These are phyloP conservation scores for Leiothrix lutea DNA, from an alignment of 2,113 vertebrate genomes.

Conservation along the genomic window DNA sequence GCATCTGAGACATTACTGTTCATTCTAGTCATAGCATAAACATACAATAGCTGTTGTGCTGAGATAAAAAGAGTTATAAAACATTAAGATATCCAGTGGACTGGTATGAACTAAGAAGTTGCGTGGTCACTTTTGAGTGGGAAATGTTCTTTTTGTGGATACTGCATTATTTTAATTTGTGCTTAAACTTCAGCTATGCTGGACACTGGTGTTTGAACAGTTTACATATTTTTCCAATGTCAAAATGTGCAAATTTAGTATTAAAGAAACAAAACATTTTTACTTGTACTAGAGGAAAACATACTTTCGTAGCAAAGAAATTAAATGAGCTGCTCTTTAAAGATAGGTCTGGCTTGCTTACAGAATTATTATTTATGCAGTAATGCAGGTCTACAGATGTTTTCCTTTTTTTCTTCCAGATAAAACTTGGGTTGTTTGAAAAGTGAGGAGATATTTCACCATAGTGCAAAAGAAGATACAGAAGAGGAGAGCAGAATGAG, in stretches of 20 bases:
- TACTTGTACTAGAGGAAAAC: background rate
- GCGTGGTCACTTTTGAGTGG: background rate
- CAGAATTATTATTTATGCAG: background rate
- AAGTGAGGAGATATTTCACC: background rate
- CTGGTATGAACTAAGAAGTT: background rate
- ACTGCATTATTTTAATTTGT: background rate
- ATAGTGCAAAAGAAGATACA: conserved; percentile 41
- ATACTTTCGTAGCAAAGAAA: background rate
- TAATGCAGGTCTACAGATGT: background rate
- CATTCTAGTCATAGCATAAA: background rate
- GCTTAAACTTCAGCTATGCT: background rate
- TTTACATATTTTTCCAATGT: background rate
- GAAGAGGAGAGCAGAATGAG: conserved; percentile 26
- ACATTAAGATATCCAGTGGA: background rate
- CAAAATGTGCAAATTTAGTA: background rate
- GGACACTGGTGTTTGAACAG: background rate
- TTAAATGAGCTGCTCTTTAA: background rate
- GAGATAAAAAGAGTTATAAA: background rate
- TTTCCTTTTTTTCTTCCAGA: conserved; percentile 63
- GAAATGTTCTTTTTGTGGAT: background rate
- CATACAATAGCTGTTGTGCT: background rate
- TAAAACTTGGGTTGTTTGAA: conserved; percentile 24
- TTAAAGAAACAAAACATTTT: background rate
- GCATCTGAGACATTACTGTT: background rate
- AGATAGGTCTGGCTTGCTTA: background rate